Conservation (phyloP, 2,888 invertebrate species). For the Malachius bipustulatus region DNA sequence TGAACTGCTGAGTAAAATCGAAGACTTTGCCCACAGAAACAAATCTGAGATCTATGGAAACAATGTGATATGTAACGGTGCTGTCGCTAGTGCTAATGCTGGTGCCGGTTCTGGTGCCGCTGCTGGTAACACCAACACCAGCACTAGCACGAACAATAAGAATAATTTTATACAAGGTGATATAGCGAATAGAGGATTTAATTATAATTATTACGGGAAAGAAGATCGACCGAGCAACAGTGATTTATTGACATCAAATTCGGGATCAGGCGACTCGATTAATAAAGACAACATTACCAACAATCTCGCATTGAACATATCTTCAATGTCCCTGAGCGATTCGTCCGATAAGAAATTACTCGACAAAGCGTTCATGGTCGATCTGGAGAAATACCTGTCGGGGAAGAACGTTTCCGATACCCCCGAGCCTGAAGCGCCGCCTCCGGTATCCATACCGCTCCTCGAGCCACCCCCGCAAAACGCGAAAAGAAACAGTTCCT, state of each 20-base stretch:
- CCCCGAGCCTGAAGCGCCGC: too few species aligned
- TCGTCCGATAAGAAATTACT: conserved; percentile 16
- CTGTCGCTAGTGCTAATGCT: too few species aligned
- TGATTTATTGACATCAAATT: conserved; percentile 4
- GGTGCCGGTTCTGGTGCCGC: too few species aligned
- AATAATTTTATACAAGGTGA: conserved; percentile 23
- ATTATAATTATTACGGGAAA: too few species aligned
- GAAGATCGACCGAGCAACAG: not conserved
- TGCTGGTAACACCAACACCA: too few species aligned
- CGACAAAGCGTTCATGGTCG: conserved; percentile 48
- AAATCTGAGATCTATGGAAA: too few species aligned
- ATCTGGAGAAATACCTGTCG: conserved; percentile 49
- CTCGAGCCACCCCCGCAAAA: conserved; percentile 39
- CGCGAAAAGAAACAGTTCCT: conserved; percentile 7
- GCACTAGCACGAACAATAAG: too few species aligned
- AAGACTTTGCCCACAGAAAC: too few species aligned
- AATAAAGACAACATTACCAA: conserved; percentile 6
- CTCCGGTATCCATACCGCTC: too few species aligned
- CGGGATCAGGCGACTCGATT: too few species aligned
- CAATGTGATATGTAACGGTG: too few species aligned
- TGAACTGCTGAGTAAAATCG: too few species aligned
- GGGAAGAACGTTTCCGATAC: conserved; percentile 18
- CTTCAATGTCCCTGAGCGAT: conserved; percentile 20
- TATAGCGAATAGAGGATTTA: conserved; percentile 23
- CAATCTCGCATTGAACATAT: conserved; percentile 14